A percentile compares a stretch with the other conserved stretches of the same genome.
Conservation (phyloP, 92 coral and sea anemone genomes). For the Diadumene lineata region DNA sequence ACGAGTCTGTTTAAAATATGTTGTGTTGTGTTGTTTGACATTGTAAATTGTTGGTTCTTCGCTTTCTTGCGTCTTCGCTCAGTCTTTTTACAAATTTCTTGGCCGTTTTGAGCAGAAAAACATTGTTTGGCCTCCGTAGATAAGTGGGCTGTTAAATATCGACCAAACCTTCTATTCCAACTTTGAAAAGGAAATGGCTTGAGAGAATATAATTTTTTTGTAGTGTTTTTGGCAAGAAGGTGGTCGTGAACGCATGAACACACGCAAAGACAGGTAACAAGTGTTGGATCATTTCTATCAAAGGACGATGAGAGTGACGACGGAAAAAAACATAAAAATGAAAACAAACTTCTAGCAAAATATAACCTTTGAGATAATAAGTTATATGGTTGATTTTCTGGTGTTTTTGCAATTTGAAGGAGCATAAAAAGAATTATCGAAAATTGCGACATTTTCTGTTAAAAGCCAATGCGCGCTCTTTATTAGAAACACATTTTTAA, state of each 20-base stretch:
- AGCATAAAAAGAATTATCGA: neutral
- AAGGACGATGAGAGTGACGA: constrained; percentile 11
- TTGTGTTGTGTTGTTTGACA: constrained; percentile 59
- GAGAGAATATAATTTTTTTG: neutral
- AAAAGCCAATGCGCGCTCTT: too few relatives aligned
- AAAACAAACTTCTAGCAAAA: neutral
- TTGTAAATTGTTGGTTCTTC: neutral
- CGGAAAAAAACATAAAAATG: neutral
- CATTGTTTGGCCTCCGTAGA: neutral
- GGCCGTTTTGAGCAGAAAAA: neutral
- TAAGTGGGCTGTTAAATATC: neutral
- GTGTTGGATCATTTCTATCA: constrained; percentile 31
- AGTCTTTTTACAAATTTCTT: neutral
- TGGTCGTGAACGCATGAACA: constrained; percentile 12
- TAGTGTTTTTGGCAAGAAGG: neutral
- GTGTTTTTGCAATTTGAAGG: neutral
- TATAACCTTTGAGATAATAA: too few relatives aligned
- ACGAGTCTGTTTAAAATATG: constrained; percentile 67
- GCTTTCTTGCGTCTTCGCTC: neutral
- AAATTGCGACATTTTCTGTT: too few relatives aligned
- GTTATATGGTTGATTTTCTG: neutral
- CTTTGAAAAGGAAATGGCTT: neutral
- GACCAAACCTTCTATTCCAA: neutral
- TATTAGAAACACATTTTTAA: too few relatives aligned
- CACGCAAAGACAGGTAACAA: constrained; percentile 17